Evolutionary conservation across 2,797 vertebrate genomes (phyloP), one percentile per base, ranked within the genome.

Genomic region (Amblyopsis hoosieri): DNA sequence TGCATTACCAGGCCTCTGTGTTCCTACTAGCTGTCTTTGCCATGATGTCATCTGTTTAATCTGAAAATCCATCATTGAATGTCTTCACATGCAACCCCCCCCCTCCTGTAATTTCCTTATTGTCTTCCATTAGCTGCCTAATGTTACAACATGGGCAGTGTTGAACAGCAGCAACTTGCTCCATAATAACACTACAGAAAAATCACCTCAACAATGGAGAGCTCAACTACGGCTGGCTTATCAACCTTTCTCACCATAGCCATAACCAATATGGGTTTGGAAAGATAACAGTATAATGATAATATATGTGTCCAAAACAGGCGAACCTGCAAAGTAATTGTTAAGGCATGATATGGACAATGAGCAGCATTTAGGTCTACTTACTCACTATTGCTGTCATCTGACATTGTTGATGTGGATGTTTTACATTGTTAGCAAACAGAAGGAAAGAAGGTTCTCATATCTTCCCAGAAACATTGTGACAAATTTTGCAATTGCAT

Each of bases 31-130:
- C 87, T 80, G 84, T 85, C 82, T 91, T 87, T 87, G 79, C 88
- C 83, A 91, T 92, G 90, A 92, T 92, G 90, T 92, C 86, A 92
- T 87, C 37, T 76, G 70, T 90, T 87, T 90, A 84, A 87, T 84
- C 73, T 82, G 73, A 76, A 85, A 90, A 86, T 82, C 77, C 82
- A 82, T 90, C 84, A 74, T 82, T 81, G 74, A 78, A 79, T 83
- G 80, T 90, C 83, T 88, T 86, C 79, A 78, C 74, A 75, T 78
- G 74, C 56, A 15, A 4, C 69, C 79, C 69, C 69, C 79, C 69
- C 62, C 70, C 19, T 42, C 60, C 52, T 23, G 52, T 48, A 5
- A 14, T 48, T 48, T 48, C 13, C 54, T 19, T 15, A 48, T 49
- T 91, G 89, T 92, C 83, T 86, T 88, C 76, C 87, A 81, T 86